Conservation (phyloP, 1,140 invertebrate genomes). For the Fopius arisanus region DNA sequence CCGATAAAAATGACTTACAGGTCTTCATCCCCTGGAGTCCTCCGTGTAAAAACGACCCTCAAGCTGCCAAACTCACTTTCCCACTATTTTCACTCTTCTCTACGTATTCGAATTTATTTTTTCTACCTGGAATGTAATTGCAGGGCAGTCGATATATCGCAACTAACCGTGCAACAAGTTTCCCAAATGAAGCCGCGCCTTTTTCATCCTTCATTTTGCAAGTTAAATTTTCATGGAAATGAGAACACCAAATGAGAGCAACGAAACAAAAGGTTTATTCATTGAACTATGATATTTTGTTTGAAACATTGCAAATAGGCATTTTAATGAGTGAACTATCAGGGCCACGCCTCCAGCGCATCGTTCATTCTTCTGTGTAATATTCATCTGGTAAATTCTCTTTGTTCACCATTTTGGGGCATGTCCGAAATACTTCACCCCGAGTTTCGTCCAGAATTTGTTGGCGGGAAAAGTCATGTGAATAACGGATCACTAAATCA, state of each 20-base stretch:
- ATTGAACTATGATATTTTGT: not conserved
- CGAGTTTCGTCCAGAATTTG: not conserved
- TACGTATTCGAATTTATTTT: not conserved
- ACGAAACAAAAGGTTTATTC: not conserved
- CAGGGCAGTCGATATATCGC: too few relatives aligned
- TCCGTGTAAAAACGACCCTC: not conserved
- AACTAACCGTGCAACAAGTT: not conserved
- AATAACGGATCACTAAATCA: not conserved
- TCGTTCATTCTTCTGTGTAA: not conserved
- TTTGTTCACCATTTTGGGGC: not conserved
- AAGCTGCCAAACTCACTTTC: not conserved
- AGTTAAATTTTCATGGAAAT: not conserved
- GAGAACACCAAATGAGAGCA: not conserved
- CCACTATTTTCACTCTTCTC: not conserved
- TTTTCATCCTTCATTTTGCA: not conserved
- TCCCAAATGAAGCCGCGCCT: not conserved
- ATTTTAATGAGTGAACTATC: not conserved
- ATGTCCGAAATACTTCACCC: not conserved
- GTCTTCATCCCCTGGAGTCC: not conserved
- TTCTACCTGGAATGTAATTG: not conserved
- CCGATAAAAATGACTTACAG: not conserved
- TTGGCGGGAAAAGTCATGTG: not conserved
- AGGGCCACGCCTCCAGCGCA: not conserved
- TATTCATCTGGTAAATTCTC: not conserved
- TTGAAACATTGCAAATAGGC: not conserved